A percentile compares a stretch with the other conserved stretches of the same genome.
Evolutionary conservation across 2,797 vertebrate species (phyloP).

Genomic region (Yasuhikotakia modesta): DNA sequence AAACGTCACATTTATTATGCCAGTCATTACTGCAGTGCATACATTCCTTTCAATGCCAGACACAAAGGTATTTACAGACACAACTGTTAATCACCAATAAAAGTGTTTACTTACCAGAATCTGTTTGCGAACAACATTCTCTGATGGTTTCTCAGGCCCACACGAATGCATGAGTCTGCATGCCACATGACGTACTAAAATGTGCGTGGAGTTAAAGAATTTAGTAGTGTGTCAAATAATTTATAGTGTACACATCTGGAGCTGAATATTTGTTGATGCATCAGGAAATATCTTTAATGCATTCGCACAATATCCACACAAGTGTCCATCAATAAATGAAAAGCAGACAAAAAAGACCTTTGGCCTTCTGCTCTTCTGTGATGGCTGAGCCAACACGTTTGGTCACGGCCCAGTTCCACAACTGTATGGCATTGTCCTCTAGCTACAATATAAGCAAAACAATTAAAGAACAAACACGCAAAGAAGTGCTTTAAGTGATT

Average conservation of each 20-base stretch:
- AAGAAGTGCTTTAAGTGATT: conserved; percentile 8
- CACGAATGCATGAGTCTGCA: conserved; percentile 81
- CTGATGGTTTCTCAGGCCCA: conserved; percentile 74
- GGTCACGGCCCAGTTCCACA: conserved; percentile 92
- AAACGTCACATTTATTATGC: background rate
- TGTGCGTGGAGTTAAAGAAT: background rate
- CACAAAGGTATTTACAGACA: background rate
- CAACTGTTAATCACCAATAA: background rate
- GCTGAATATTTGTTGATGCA: background rate
- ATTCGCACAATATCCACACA: background rate
- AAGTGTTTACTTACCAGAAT: conserved; percentile 79
- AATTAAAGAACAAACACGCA: background rate
- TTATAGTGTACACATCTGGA: conserved; percentile 12
- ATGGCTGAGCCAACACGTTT: conserved; percentile 74
- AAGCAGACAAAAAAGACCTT: conserved; percentile 69
- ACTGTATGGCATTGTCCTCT: conserved; percentile 83
- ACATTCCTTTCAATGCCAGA: background rate
- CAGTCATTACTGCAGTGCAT: background rate
- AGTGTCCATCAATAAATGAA: background rate
- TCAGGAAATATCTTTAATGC: background rate
- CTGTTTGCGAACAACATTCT: conserved; percentile 81
- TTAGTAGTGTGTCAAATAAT: background rate
- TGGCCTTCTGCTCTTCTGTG: conserved; percentile 80
- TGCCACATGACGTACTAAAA: conserved; percentile 85
- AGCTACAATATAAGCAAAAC: conserved; percentile 69